phyloP scores from a whole-genome alignment of 1,140 invertebrate species.

The Theocolax elegans region DNA sequence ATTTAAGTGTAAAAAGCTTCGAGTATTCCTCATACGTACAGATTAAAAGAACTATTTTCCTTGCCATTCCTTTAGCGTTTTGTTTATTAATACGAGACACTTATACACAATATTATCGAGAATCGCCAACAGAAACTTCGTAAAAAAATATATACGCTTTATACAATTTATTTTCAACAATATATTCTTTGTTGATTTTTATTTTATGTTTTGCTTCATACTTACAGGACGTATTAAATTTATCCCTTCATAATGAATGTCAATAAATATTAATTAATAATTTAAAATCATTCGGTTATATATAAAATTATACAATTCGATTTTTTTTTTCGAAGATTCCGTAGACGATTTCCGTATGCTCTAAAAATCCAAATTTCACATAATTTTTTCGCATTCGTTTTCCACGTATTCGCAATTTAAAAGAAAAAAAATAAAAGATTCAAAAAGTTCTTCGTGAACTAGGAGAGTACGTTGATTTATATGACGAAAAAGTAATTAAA shows the following conservation, averaged over 20 bases:
- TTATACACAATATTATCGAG: conserved; percentile 23
- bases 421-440: no score
- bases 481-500: conserved; percentile 6
- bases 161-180: no score
- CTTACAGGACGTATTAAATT: no score
- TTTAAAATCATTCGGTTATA: background rate
- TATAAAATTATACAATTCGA: background rate
- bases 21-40: conserved; percentile 64
- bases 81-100: conserved; percentile 48
- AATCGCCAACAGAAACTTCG: background rate
- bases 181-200: no score
- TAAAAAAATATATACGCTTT: background rate
- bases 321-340: conserved; percentile 1
- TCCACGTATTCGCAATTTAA: background rate
- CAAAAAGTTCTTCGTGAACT: conserved; percentile 42
- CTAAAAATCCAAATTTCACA: background rate
- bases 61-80: conserved; percentile 34
- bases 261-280: background rate
- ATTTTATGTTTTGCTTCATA: no score
- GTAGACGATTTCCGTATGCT: background rate
- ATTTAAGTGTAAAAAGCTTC: conserved; percentile 64
- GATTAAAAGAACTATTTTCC: conserved; percentile 59
- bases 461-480: conserved; percentile 53
- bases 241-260: no score
- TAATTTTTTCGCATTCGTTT: background rate